A percentile compares a stretch with the other conserved stretches of the same genome.
Evolutionary conservation across 1,140 invertebrate species (phyloP).

Genomic region (Drosophila prosaltans): DNA sequence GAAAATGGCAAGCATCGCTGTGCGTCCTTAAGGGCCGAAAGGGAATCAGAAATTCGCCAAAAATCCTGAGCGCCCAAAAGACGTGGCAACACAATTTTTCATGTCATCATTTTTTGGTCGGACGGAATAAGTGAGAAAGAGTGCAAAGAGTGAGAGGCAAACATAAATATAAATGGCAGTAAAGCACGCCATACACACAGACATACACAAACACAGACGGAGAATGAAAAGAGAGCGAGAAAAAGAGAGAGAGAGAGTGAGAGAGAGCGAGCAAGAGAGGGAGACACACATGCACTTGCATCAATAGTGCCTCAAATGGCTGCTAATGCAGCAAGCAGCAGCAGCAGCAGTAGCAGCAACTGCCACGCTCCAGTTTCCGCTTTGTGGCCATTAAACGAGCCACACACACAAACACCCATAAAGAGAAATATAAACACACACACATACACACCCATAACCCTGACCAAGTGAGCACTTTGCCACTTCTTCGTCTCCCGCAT

Average conservation of each 20-base stretch:
- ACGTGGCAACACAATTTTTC: constrained; percentile 73
- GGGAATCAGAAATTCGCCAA: constrained; percentile 20
- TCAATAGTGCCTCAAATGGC: constrained; percentile 75
- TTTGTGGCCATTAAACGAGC: constrained; percentile 77
- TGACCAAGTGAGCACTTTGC: constrained; percentile 39
- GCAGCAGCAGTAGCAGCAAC: constrained; percentile 54
- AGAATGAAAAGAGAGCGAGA: neutral
- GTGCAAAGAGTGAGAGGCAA: constrained; percentile 46
- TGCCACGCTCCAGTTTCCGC: constrained; percentile 78
- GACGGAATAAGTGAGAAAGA: neutral
- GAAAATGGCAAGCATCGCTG: constrained; percentile 17
- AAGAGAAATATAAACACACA: constrained; percentile 9
- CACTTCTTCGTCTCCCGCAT: constrained; percentile 9
- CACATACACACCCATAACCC: constrained; percentile 15
- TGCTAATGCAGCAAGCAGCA: constrained; percentile 71
- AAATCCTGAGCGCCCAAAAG: constrained; percentile 54
- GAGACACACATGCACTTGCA: constrained; percentile 42
- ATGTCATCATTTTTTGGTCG: constrained; percentile 68
- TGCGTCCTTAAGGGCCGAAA: constrained; percentile 5
- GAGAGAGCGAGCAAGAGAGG: neutral
- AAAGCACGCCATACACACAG: constrained; percentile 49
- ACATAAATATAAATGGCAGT: constrained; percentile 80
- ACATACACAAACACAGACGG: neutral
- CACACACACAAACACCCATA: constrained; percentile 42
- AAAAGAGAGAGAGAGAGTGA: neutral